phyloP scores from a whole-genome alignment of 2,888 invertebrate species.

The Tanypteryx hageni region DNA sequence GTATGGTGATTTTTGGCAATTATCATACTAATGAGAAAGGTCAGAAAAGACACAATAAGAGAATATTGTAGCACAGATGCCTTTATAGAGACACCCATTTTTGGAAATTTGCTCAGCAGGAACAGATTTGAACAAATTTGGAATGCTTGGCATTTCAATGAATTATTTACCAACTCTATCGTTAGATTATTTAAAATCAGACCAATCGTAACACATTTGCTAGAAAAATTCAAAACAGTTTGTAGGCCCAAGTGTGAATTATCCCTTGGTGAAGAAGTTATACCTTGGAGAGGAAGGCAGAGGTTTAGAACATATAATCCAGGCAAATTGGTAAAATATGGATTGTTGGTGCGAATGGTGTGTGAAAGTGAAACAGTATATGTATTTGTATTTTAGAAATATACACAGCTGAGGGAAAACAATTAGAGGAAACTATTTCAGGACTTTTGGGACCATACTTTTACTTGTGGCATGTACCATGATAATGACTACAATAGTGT shows the following conservation, averaged over 20 bases:
- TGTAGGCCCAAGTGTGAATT: not conserved
- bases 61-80: conserved; percentile 28
- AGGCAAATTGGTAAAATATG: conserved; percentile 29
- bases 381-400: conserved; percentile 17
- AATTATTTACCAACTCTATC: conserved; percentile 15
- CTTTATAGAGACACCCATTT: not conserved
- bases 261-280: conserved; percentile 1
- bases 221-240: conserved; percentile 40
- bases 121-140: conserved; percentile 38
- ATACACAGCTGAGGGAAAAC: conserved; percentile 10
- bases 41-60: not conserved
- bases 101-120: not conserved
- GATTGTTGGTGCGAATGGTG: conserved; percentile 25
- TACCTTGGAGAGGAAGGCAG: conserved; percentile 7
- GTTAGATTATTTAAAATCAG: conserved; percentile 49
- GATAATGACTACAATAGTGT: conserved; percentile 33
- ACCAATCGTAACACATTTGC: conserved; percentile 32
- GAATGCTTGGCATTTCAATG: conserved; percentile 18
- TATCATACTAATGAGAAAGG: not conserved
- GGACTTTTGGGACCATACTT: not conserved
- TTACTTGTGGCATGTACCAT: conserved; percentile 14
- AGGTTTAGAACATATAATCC: conserved; percentile 2
- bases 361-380: conserved; percentile 25
- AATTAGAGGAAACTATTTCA: conserved; percentile 22
- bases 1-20: conserved; percentile 24